Percentiles rank a stretch among this genome's conserved stretches.
These are phyloP conservation scores for Siderastrea siderea DNA, from an alignment of 92 coral and sea anemone genomes.

Conservation along the genomic window DNA sequence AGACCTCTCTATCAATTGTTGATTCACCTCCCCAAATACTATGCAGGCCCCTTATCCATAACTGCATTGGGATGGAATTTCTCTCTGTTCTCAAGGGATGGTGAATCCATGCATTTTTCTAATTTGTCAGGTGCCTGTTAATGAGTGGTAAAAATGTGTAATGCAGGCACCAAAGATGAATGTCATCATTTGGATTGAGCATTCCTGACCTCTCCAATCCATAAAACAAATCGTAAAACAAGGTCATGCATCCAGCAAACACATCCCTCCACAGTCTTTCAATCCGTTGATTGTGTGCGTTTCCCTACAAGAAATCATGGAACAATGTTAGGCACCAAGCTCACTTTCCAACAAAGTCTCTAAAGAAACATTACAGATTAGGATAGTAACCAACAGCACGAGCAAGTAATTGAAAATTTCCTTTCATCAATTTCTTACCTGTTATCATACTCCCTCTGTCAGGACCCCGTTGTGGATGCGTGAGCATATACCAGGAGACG, in stretches of 20 bases:
- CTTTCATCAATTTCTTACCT: slow-evolving; percentile 31
- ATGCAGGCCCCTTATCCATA: slow-evolving; percentile 74
- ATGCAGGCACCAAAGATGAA: slow-evolving; percentile 74
- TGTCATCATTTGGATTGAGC: slow-evolving; percentile 56
- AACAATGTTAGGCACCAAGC: no score
- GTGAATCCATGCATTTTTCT: slow-evolving; percentile 75
- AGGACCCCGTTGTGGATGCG: slow-evolving; percentile 62
- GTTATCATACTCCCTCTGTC: slow-evolving; percentile 68
- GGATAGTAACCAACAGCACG: neutral
- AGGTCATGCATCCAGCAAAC: slow-evolving; percentile 42
- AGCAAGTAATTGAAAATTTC: neutral
- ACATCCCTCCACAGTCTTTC: slow-evolving; percentile 66
- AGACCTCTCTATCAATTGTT: slow-evolving; percentile 35
- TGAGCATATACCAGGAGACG: slow-evolving; percentile 59
- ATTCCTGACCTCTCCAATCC: slow-evolving; percentile 45
- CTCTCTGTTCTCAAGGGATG: slow-evolving; percentile 66
- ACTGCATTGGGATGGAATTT: slow-evolving; percentile 67
- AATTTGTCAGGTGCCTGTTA: slow-evolving; percentile 64
- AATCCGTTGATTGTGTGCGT: slow-evolving; percentile 70
- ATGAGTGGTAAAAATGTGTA: slow-evolving; percentile 63
- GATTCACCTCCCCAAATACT: slow-evolving; percentile 41
- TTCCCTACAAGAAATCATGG: slow-evolving; percentile 40
- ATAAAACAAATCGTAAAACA: slow-evolving; percentile 62
- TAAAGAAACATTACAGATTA: neutral
- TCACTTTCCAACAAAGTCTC: no score